Percentiles rank a stretch among this genome's conserved stretches.
Conservation (phyloP, 1,140 invertebrate species). For the Trinorchestia longiramus region DNA sequence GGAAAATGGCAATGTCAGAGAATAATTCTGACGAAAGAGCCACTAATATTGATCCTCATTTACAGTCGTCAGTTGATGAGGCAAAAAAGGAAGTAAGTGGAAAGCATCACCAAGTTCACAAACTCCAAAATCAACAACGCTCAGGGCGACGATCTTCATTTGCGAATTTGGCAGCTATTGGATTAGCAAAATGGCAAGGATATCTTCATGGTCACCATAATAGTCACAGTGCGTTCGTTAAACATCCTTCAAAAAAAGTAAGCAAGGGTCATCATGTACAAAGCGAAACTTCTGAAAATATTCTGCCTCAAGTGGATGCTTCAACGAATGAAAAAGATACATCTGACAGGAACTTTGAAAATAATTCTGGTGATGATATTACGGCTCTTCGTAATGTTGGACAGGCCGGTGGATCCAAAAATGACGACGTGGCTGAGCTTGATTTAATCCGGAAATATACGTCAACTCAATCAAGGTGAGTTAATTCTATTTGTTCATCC, state of each 20-base stretch:
- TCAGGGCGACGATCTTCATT: slow-evolving; percentile 18
- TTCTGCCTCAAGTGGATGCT: not conserved
- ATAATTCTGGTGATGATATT: not conserved
- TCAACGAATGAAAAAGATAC: not conserved
- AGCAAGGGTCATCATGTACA: not conserved
- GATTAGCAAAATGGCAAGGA: slow-evolving; percentile 17
- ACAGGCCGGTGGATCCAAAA: not conserved
- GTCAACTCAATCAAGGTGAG: not conserved
- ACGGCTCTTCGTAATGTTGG: not conserved
- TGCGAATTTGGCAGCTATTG: slow-evolving; percentile 30
- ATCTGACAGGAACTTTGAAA: not conserved
- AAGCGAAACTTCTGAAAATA: not conserved
- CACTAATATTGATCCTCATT: not conserved
- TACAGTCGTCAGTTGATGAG: not conserved
- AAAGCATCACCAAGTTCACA: not conserved
- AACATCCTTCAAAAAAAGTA: not conserved
- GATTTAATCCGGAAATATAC: not conserved
- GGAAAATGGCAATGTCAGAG: not conserved
- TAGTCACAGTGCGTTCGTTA: not conserved
- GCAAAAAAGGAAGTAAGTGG: not conserved
- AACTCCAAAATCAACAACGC: not conserved
- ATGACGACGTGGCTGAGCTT: not conserved
- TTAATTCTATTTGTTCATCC: not conserved
- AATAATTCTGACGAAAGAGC: not conserved
- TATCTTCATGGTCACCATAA: slow-evolving; percentile 19